Evolutionary conservation across 2,797 vertebrate genomes (phyloP).

Genomic region (Danio choprae): DNA sequence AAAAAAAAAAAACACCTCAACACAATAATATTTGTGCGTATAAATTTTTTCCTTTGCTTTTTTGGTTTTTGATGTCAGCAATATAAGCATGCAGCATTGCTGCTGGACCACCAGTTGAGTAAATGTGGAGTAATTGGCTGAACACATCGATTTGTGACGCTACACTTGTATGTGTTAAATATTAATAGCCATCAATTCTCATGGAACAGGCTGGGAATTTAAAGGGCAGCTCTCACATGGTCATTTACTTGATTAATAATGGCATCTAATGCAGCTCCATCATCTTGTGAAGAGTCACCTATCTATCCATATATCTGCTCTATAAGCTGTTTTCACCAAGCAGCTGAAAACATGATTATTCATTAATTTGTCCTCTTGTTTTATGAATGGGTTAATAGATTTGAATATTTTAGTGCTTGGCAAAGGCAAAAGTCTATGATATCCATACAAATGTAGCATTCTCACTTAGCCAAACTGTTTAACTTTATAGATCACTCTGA

Average conservation of each 20-base stretch:
- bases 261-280: conserved; percentile 60
- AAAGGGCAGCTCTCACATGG: conserved; percentile 76
- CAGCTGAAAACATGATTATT: conserved; percentile 48
- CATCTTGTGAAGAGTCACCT: conserved; percentile 68
- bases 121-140: conserved; percentile 77
- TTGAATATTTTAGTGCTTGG: not conserved
- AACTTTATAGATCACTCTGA: not conserved
- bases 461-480: not conserved
- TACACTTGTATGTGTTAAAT: conserved; percentile 79
- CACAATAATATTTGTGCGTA: conserved; percentile 22
- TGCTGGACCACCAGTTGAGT: conserved; percentile 76
- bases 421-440: not conserved
- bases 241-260: conserved; percentile 80
- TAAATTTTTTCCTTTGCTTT: not conserved
- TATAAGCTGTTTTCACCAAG: not conserved
- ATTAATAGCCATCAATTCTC: conserved; percentile 76
- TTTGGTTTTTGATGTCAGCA: conserved; percentile 61
- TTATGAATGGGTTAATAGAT: conserved; percentile 39
- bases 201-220: conserved; percentile 73
- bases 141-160: conserved; percentile 78
- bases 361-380: conserved; percentile 62
- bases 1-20: conserved; percentile 56
- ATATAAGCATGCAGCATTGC: conserved; percentile 68
- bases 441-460: not conserved
- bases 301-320: conserved; percentile 29